Evolutionary conservation across 2,888 invertebrate species (phyloP), one percentile per base, ranked within the genome.

Genomic region (Prenolepis imparis): DNA sequence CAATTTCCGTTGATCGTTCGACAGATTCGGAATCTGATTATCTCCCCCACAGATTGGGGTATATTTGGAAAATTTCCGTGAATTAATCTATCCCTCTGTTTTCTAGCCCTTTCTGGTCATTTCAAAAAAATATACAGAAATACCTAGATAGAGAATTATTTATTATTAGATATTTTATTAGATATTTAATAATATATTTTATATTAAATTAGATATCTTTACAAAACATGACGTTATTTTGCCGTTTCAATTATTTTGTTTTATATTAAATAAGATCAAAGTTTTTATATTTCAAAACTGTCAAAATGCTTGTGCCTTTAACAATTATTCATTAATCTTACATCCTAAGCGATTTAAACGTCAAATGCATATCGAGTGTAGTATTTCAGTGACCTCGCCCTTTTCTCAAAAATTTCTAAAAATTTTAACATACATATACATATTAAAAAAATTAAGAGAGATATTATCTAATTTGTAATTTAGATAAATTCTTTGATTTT

Each of bases 1-100:
- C 84, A 88, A 88, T 90, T 91, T 91, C 91, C 91, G 83, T 80
- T 83, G 84, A 88, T 89, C 85, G 24, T 78, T 84, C 72, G 74
- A 64, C 44, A 55, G 83, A 83, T 73, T 83, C 39, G 6, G 44
- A 66, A 89, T 44, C 55, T 21, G 78, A 78, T 88, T 85, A 83
- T 74, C 84, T 44, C 72, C 39, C 41, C 57, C 52, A 41, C 80
- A 82, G 61, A 36, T 28, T 41, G 21, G 32, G 41, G 15, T 52
- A 21, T 18, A 41, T 21, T 52, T 11, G 52, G 36, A 36, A 52
- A 32, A 74, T 84, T 82, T 81, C 83, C 80, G 41, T 32, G 44
- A 78, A 82, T 84, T 63, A 84, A 73, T 78, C 21, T 18, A 3
- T 18, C 15, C 24, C n/a, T 15, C 28, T 28, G 11, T 32, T 5